Evolutionary conservation across 2,797 vertebrate species (phyloP), one percentile per base, ranked within the genome.

Genomic region (Gymnoscopelus microlampas): DNA sequence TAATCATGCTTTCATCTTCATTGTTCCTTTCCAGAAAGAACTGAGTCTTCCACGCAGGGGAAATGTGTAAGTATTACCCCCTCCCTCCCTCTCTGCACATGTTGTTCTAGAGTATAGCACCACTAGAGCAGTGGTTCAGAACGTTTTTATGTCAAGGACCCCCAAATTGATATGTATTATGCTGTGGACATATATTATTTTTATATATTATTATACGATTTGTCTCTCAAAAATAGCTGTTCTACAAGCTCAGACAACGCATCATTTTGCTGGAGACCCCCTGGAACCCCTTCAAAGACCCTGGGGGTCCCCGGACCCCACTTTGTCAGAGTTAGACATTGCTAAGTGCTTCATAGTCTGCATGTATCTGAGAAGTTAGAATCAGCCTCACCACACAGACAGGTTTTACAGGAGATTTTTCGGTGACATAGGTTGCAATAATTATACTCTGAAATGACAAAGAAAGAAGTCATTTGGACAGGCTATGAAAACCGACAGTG

Each of bases 21-120:
- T 81, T 14, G 85, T 14, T 75, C 89, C 61, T 56, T 86, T 87
- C 3, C 66, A 94, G 93, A 94, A 94, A 80, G 93, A 94, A 76
- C 79, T 93, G 84, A 93, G 92, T 82, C 92, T 94, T 81, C 92
- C 93, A 74, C 91, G 93, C 47, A 87, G 92, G 75, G 91, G 92
- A 83, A 94, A 92, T 71, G 66, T 93, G 93, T 93, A 85, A 93
- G 93, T 94, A 89, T 67, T 24, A 48, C 23, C 19, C 50, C 50
- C 50, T 51, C n/a, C n/a, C 49, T 51, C 50, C n/a, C 9, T 15
- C 13, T n/a, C 13, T 51, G 50, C n/a, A 51, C 50, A 50, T 50
- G 50, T 51, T 13, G 49, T 51, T 50, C 49, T 8, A 44, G 50
- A 13, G 5, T 15, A 19, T 19, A 15, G 50, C 50, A 51, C 50